A percentile compares a stretch with the other conserved stretches of the same genome.
phyloP scores from a whole-genome alignment of 2,113 vertebrate species.

The Thunnus maccoyii region DNA sequence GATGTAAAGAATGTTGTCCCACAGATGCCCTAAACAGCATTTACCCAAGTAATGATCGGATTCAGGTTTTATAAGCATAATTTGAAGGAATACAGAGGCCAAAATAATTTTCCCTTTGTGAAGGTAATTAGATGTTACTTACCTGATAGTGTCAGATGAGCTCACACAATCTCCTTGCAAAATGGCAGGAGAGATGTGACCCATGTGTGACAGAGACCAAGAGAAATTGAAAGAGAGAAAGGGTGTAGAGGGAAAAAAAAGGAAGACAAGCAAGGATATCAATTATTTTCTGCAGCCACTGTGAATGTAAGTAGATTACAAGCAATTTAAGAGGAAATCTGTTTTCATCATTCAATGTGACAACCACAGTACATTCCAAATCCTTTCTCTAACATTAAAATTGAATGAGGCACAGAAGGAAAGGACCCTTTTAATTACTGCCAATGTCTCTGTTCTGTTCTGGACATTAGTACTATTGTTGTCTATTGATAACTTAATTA shows the following conservation, averaged over 20 bases:
- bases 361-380: conserved; percentile 63
- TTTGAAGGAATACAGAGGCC: conserved; percentile 11
- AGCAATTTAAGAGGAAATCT: conserved; percentile 42
- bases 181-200: not conserved
- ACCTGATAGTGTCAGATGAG: not conserved
- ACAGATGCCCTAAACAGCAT: conserved; percentile 8
- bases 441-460: conserved; percentile 70
- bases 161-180: conserved; percentile 19
- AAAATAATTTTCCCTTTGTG: conserved; percentile 6
- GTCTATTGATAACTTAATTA: conserved; percentile 74
- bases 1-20: conserved; percentile 4
- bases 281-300: conserved; percentile 33
- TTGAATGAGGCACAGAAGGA: conserved; percentile 60
- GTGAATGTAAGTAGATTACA: conserved; percentile 58
- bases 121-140: conserved; percentile 30
- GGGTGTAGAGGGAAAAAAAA: not conserved
- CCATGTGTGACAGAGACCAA: conserved; percentile 11
- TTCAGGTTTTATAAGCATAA: not conserved
- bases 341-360: conserved; percentile 49
- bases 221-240: conserved; percentile 1
- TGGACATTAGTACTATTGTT: conserved; percentile 66
- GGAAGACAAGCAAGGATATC: not conserved
- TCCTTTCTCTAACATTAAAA: conserved; percentile 64
- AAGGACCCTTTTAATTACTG: conserved; percentile 73
- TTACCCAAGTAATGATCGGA: conserved; percentile 13